phyloP scores from a whole-genome alignment of 2,113 vertebrate genomes.

The Perca schrenkii region DNA sequence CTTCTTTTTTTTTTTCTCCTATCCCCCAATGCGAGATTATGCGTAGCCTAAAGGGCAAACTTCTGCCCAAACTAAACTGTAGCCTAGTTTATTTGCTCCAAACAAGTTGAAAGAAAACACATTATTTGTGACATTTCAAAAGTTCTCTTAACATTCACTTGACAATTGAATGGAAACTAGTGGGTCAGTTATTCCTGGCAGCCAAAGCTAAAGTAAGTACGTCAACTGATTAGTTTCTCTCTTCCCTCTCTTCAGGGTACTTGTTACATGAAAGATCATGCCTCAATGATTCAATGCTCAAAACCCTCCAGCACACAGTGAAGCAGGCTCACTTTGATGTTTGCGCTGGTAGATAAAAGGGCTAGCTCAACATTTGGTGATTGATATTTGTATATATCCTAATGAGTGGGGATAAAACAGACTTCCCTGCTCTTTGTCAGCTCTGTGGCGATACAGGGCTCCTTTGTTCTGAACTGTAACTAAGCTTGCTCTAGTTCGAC shows the following conservation, averaged over 20 bases:
- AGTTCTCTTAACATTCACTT: too few species aligned
- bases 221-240: slow-evolving; percentile 7
- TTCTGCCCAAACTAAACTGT: too few species aligned
- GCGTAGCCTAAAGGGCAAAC: too few species aligned
- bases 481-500: background rate
- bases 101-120: too few species aligned
- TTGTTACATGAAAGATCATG: background rate
- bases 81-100: too few species aligned
- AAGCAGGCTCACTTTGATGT: background rate
- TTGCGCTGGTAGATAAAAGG: background rate
- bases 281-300: background rate
- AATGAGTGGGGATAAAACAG: background rate
- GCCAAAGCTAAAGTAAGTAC: background rate
- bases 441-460: background rate
- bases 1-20: too few species aligned
- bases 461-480: background rate
- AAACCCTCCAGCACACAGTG: slow-evolving; percentile 1
- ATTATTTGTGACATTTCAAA: too few species aligned
- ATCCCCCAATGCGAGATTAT: too few species aligned
- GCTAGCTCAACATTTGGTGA: background rate
- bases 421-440: background rate
- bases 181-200: slow-evolving; percentile 10
- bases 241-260: background rate
- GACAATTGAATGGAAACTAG: too few species aligned
- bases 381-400: background rate